Percentiles rank a stretch among this genome's conserved stretches.
phyloP scores from a whole-genome alignment of 2,113 vertebrate species.

The Microtus ochrogaster region DNA sequence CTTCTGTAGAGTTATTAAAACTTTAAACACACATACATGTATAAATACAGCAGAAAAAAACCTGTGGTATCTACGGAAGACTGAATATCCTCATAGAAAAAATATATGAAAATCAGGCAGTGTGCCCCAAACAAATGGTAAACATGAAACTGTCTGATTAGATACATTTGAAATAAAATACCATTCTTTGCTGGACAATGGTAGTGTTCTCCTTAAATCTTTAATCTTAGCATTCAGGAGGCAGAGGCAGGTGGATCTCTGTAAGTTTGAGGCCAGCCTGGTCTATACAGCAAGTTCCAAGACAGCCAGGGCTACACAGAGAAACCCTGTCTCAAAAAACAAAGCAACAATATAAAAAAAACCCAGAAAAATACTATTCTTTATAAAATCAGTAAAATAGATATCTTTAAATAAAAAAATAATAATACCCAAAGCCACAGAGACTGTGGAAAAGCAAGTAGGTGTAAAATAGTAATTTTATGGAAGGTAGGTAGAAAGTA shows the following conservation, averaged over 20 bases:
- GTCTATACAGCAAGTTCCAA: no score
- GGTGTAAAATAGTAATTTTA: constrained; percentile 12
- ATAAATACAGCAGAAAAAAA: background rate
- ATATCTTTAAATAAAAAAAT: background rate
- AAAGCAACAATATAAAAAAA: no score
- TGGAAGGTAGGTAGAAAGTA: background rate
- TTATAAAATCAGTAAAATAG: background rate
- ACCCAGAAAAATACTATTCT: background rate
- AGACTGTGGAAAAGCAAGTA: background rate
- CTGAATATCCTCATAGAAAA: background rate
- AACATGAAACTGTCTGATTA: background rate
- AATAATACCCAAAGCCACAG: background rate
- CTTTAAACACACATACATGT: background rate
- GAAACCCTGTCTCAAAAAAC: no score
- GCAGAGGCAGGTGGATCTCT: no score
- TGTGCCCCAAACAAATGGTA: background rate
- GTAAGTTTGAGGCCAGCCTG: no score
- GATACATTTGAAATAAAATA: background rate
- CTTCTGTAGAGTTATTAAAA: background rate
- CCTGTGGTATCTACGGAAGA: background rate
- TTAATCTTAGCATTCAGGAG: no score
- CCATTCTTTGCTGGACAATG: background rate
- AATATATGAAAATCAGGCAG: background rate
- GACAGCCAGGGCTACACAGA: no score
- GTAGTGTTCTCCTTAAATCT: no score